These are phyloP conservation scores for Eupithecia pulchellata DNA, from an alignment of 2,888 invertebrate genomes.

Conservation along the genomic window DNA sequence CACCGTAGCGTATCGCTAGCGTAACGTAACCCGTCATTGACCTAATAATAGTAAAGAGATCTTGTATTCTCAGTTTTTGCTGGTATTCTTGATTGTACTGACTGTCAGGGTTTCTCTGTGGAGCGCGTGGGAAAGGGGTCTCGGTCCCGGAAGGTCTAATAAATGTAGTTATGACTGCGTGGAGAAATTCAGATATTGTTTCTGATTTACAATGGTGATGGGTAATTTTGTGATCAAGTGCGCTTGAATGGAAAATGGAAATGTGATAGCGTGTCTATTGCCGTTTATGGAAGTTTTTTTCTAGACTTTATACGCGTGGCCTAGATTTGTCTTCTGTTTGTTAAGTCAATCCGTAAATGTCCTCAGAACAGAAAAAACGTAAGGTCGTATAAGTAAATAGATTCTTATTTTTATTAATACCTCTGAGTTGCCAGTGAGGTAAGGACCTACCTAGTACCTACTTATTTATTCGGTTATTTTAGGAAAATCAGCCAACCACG, in stretches of 20 bases:
- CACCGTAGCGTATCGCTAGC: conserved; percentile 24
- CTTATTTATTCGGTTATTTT: not conserved
- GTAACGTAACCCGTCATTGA: conserved; percentile 36
- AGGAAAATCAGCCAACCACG: not conserved
- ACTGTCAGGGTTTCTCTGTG: conserved; percentile 55
- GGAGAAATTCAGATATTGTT: conserved; percentile 51
- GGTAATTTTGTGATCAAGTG: conserved; percentile 24
- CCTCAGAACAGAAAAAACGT: too few species aligned
- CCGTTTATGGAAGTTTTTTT: conserved; percentile 9
- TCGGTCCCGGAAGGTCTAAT: conserved; percentile 63
- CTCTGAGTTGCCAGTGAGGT: not conserved
- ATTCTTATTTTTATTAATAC: not conserved
- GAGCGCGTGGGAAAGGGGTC: conserved; percentile 59
- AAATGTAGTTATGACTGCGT: conserved; percentile 52
- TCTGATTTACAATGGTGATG: conserved; percentile 30
- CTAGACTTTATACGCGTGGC: conserved; percentile 1
- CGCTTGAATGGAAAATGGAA: conserved; percentile 6
- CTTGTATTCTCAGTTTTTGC: conserved; percentile 54
- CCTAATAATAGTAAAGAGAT: conserved; percentile 42
- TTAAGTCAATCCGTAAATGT: not conserved
- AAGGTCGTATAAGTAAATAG: too few species aligned
- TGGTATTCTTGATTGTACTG: conserved; percentile 61
- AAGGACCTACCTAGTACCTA: not conserved
- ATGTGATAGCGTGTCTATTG: conserved; percentile 9
- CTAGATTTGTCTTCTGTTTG: not conserved